Conservation (phyloP, 2,888 invertebrate species). For the Thera britannica region DNA sequence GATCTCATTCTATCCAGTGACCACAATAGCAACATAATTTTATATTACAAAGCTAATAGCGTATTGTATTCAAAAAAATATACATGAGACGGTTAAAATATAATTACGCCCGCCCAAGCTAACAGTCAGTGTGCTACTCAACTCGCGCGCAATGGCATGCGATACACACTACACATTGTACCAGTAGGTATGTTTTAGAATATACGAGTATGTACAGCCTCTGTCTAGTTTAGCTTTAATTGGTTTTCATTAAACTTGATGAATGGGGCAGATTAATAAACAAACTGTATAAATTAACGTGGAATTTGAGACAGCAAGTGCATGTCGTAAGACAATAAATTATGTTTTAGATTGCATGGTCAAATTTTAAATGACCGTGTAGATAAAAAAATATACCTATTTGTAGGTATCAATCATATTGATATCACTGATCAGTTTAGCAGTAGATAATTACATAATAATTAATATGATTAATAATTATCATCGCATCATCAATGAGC, state of each 20-base stretch:
- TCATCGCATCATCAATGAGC: conserved; percentile 2
- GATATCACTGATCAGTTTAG: too few relatives aligned
- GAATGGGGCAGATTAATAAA: conserved; percentile 52
- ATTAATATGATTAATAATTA: conserved; percentile 1
- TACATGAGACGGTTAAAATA: conserved; percentile 45
- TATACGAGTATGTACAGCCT: conserved; percentile 42
- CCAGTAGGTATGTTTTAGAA: conserved; percentile 38
- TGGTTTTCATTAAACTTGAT: conserved; percentile 64
- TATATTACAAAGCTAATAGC: conserved; percentile 41
- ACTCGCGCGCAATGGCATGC: conserved; percentile 46
- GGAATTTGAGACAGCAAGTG: conserved; percentile 35
- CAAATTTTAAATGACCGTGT: not conserved
- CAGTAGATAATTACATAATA: not conserved
- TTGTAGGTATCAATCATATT: too few relatives aligned
- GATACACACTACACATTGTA: conserved; percentile 25
- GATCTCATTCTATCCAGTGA: conserved; percentile 48
- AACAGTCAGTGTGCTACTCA: conserved; percentile 48
- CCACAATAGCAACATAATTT: conserved; percentile 42
- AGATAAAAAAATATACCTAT: not conserved
- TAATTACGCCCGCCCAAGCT: conserved; percentile 38
- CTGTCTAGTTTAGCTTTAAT: conserved; percentile 53
- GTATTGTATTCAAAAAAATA: conserved; percentile 50
- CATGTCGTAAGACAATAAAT: conserved; percentile 12
- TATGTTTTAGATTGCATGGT: not conserved
- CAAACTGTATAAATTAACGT: conserved; percentile 44